Evolutionary conservation across 2,888 invertebrate species (phyloP), one percentile per base, ranked within the genome.

Genomic region (Dryococelus australis): DNA sequence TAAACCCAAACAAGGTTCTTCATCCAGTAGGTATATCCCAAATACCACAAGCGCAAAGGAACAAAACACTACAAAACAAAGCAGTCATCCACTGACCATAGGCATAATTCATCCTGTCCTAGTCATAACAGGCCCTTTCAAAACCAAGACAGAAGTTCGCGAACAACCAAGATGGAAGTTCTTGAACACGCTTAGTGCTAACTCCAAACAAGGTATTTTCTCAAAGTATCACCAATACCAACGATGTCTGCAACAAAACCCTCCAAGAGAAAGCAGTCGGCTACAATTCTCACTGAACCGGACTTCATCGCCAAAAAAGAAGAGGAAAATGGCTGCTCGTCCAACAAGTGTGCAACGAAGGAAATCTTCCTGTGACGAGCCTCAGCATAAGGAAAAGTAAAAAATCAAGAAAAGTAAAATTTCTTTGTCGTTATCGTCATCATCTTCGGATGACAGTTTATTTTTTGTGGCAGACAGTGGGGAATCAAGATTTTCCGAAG

Each of bases 131-230:
- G 1, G 47, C 47, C 16, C 1, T 8, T 47, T 47, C 47, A 47
- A 3, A n/a, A n/a, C n/a, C n/a, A n/a, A n/a, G n/a, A n/a, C n/a
- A n/a, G n/a, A n/a, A n/a, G n/a, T n/a, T n/a, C n/a, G n/a, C n/a
- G n/a, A n/a, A n/a, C n/a, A 47, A 47, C 12, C 12, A 24, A n/a
- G 35, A 20, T 20, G 26, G 43, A 85, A 47, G 16, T 27, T 16
- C 43, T 80, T 24, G n/a, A 9, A 28, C 13, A 85, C 47, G 24
- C 51, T 6, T 27, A 51, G 43, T 6, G 5, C 43, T 20, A 12
- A 85, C 51, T 51, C 85, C 47, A 24, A 85, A 85, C 12, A 85
- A 85, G n/a, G 51, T 26, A 53, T n/a, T 2, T 85, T 85, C 6
- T 16, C 12, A 51, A 10, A 85, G 26, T 85, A 47, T 85, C 85